Conservation (phyloP, 2,888 invertebrate species). For the Bimastos eiseni region DNA sequence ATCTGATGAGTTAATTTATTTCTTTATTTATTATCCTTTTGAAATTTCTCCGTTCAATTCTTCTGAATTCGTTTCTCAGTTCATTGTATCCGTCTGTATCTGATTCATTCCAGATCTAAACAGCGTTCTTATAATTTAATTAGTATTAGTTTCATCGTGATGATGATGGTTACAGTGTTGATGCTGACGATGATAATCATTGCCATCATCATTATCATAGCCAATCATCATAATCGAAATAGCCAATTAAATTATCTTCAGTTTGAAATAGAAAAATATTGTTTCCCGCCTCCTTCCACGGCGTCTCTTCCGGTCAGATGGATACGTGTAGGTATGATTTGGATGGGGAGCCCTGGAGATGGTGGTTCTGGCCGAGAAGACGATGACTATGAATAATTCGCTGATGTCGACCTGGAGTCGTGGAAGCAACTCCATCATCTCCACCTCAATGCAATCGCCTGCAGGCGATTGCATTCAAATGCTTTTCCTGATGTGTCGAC, state of each 20-base stretch:
- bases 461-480: not conserved
- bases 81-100: too few relatives aligned
- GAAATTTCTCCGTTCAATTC: too few relatives aligned
- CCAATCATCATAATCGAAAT: not conserved
- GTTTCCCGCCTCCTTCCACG: not conserved
- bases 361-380: not conserved
- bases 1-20: too few relatives aligned
- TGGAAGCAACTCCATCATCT: not conserved
- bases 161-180: too few relatives aligned
- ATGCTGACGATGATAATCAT: not conserved
- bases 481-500: not conserved
- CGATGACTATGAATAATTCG: not conserved
- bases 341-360: not conserved
- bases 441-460: not conserved
- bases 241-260: slow-evolving; percentile 9
- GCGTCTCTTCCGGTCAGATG: not conserved
- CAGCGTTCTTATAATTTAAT: too few relatives aligned
- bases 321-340: not conserved
- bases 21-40: too few relatives aligned
- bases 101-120: too few relatives aligned
- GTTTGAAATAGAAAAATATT: not conserved
- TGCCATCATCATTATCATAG: not conserved
- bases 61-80: too few relatives aligned
- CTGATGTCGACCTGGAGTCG: not conserved
- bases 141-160: too few relatives aligned